Evolutionary conservation across 2,797 vertebrate genomes (phyloP), one percentile per base, ranked within the genome.

Genomic region (Petrocephalus sullivani): DNA sequence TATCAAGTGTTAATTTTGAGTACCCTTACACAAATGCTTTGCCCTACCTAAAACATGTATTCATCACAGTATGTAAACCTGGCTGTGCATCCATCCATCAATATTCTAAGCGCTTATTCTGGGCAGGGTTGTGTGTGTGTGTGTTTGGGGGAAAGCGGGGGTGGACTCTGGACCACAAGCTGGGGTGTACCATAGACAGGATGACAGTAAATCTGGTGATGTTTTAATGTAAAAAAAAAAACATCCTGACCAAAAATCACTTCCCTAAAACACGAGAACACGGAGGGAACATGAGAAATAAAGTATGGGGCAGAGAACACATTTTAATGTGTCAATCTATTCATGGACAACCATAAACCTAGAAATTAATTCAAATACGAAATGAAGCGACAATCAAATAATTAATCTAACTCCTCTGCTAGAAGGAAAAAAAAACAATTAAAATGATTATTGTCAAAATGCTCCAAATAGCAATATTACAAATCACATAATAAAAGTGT

Each of bases 351-450:
- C 19, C 41, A 81, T 2, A 9, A 12, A 78, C 71, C 46, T 41
- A 46, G 37, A 78, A 46, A 78, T 19, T n/a, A 41, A 78, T 81
- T 81, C 7, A 49, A 78, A 81, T 81, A 49, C 9, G 75, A 9
- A 81, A 81, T 81, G 41, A 81, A 81, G 75, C n/a, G 75, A 81
- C n/a, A 21, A 81, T 81, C 16, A 46, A 49, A 81, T 81, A 81
- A 71, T 71, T 71, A 71, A 71, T 71, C 67, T 71, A 71, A 71
- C 14, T 1, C 67, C 75, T 46, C 75, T 49, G 41, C 75, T 81
- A 19, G 19, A 28, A 8, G 23, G 28, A 28, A n/a, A 46, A 78
- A 37, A 81, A 81, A 49, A 49, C 75, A 3, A 71, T 71, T 41
- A 46, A 19, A 81, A 49, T 49, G 41, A 81, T 49, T 81, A 81